phyloP scores from a whole-genome alignment of 64 coral and sea anemone genomes.

The Stylophora pistillata region DNA sequence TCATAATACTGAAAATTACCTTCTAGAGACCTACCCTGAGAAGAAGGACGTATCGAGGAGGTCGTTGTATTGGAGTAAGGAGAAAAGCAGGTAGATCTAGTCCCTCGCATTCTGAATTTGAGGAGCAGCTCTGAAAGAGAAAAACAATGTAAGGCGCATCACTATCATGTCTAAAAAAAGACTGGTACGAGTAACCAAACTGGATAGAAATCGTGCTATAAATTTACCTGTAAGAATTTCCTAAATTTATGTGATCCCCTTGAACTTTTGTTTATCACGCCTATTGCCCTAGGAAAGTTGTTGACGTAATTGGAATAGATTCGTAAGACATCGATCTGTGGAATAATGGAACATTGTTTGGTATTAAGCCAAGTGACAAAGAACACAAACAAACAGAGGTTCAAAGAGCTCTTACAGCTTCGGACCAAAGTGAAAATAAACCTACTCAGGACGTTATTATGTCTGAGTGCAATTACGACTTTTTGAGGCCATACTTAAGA shows the following conservation, averaged over 20 bases:
- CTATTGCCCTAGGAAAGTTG: slow-evolving; percentile 96
- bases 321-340: slow-evolving; percentile 89
- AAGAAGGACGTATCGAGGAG: slow-evolving; percentile 93
- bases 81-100: slow-evolving; percentile 88
- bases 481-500: not conserved
- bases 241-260: slow-evolving; percentile 89
- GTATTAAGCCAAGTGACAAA: not conserved
- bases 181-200: no score
- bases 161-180: no score
- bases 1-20: not conserved
- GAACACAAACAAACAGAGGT: not conserved
- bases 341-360: not conserved
- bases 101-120: slow-evolving; percentile 79
- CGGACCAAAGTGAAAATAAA: no score
- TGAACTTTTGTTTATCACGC: slow-evolving; percentile 90
- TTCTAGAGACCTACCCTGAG: slow-evolving; percentile 64
- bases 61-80: slow-evolving; percentile 91
- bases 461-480: not conserved
- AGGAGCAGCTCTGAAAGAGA: slow-evolving; percentile 73
- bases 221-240: slow-evolving; percentile 84
- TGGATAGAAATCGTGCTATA: not conserved
- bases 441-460: no score
- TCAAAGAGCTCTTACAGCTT: no score
- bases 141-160: no score
- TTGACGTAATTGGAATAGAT: slow-evolving; percentile 97